These are phyloP conservation scores for Dascillus cervinus DNA, from an alignment of 2,888 invertebrate genomes.

Conservation along the genomic window DNA sequence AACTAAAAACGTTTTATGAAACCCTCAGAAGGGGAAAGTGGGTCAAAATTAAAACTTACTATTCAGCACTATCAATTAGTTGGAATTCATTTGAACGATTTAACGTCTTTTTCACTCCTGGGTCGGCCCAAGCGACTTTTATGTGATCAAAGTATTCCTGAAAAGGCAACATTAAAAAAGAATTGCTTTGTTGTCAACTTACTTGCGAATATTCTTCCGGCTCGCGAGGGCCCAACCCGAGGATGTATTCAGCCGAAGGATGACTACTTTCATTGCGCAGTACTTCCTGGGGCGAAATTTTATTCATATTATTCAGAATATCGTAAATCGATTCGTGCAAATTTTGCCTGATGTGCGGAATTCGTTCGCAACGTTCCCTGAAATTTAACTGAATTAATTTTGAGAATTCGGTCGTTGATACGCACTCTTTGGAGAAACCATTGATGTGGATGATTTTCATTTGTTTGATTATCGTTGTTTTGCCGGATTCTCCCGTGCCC, in stretches of 20 bases:
- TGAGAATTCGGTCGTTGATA: too few species aligned
- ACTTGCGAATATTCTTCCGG: conserved; percentile 53
- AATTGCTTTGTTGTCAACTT: conserved; percentile 17
- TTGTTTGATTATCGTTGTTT: conserved; percentile 80
- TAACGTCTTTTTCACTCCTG: conserved; percentile 62
- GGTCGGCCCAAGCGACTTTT: conserved; percentile 60
- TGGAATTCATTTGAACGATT: conserved; percentile 69
- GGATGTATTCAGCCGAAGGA: conserved; percentile 45
- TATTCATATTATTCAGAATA: conserved; percentile 52
- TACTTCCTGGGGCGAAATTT: conserved; percentile 40
- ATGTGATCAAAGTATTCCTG: conserved; percentile 70
- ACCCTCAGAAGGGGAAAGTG: too few species aligned
- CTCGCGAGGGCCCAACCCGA: conserved; percentile 46
- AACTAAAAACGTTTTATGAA: too few species aligned
- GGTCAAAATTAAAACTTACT: conserved; percentile 51
- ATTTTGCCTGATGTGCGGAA: conserved; percentile 60
- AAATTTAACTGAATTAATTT: too few species aligned
- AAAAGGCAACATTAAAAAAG: conserved; percentile 24
- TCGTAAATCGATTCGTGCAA: conserved; percentile 69
- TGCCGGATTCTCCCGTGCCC: conserved; percentile 75
- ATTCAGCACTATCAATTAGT: conserved; percentile 72
- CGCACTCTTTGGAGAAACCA: conserved; percentile 66
- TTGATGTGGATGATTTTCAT: conserved; percentile 80
- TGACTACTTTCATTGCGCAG: conserved; percentile 46
- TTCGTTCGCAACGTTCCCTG: conserved; percentile 62